phyloP scores from a whole-genome alignment of 2,797 vertebrate species.

The Allobates femoralis region DNA sequence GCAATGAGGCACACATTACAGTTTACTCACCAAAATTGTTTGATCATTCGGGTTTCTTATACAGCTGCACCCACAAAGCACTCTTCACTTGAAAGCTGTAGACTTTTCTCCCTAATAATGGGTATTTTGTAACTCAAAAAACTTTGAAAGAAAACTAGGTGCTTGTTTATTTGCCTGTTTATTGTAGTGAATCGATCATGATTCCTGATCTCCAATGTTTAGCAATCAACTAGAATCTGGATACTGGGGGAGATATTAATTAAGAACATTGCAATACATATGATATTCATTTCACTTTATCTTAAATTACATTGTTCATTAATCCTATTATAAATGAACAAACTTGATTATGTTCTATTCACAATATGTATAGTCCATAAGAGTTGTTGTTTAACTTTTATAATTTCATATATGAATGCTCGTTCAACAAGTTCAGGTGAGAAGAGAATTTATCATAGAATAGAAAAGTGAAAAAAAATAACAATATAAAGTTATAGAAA shows the following conservation, averaged over 20 bases:
- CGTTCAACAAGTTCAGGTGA: not conserved
- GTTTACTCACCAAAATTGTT: conserved; percentile 77
- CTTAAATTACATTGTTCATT: not conserved
- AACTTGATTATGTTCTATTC: not conserved
- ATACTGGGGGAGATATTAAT: not conserved
- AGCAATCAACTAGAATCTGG: not conserved
- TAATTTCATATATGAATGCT: too few relatives aligned
- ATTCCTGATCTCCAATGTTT: conserved; percentile 21
- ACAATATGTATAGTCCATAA: not conserved
- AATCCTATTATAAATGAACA: not conserved
- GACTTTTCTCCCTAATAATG: conserved; percentile 74
- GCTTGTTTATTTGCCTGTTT: conserved; percentile 58
- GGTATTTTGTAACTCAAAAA: conserved; percentile 77
- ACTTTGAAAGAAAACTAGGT: conserved; percentile 71
- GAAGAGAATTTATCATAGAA: not conserved
- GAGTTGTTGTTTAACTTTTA: not conserved
- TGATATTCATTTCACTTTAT: too few relatives aligned
- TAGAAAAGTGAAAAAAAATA: not conserved
- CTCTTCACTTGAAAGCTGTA: conserved; percentile 78
- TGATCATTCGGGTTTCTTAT: conserved; percentile 76
- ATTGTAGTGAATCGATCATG: conserved; percentile 75
- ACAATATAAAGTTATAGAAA: not conserved
- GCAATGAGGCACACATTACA: conserved; percentile 81
- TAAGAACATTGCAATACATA: not conserved
- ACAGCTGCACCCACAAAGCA: conserved; percentile 76